Evolutionary conservation across 2,888 invertebrate species (phyloP).

Genomic region (Drosophila neonasuta): DNA sequence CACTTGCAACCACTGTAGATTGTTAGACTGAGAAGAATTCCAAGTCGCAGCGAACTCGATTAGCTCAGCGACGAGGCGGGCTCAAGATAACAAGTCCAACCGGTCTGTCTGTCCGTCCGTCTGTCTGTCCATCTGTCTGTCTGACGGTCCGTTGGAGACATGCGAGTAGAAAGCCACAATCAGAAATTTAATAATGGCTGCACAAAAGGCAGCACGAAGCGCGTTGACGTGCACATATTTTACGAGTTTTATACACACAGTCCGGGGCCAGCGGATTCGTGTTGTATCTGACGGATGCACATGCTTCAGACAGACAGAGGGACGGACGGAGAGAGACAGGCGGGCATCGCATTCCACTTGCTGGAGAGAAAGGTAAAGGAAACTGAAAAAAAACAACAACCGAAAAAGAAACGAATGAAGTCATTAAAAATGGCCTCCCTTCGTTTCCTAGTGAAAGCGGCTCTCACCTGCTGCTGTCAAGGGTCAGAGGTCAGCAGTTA

Average conservation of each 20-base stretch:
- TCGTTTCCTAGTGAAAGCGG: constrained; percentile 58
- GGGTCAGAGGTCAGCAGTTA: background rate
- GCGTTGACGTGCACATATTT: constrained; percentile 80
- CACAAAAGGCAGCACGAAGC: constrained; percentile 72
- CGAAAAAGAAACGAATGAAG: constrained; percentile 61
- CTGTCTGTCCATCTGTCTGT: background rate
- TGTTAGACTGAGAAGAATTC: constrained; percentile 12
- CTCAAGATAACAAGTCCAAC: constrained; percentile 69
- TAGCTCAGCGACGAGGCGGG: constrained; percentile 57
- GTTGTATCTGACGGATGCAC: constrained; percentile 71
- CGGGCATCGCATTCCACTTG: constrained; percentile 52
- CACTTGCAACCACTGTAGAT: constrained; percentile 50
- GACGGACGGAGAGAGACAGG: constrained; percentile 8
- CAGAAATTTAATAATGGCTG: constrained; percentile 80
- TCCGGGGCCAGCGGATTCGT: constrained; percentile 40
- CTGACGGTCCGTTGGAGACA: constrained; percentile 47
- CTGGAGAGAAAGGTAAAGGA: constrained; percentile 63
- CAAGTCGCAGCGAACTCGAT: constrained; percentile 48
- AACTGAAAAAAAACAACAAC: background rate
- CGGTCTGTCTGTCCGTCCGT: constrained; percentile 49
- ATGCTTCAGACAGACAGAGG: constrained; percentile 46
- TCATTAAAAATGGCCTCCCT: constrained; percentile 65
- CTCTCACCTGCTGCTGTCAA: constrained; percentile 48
- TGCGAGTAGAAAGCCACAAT: constrained; percentile 77
- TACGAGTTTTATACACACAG: constrained; percentile 72